Conservation (phyloP, 2,888 invertebrate species). For the Busseola fusca region DNA sequence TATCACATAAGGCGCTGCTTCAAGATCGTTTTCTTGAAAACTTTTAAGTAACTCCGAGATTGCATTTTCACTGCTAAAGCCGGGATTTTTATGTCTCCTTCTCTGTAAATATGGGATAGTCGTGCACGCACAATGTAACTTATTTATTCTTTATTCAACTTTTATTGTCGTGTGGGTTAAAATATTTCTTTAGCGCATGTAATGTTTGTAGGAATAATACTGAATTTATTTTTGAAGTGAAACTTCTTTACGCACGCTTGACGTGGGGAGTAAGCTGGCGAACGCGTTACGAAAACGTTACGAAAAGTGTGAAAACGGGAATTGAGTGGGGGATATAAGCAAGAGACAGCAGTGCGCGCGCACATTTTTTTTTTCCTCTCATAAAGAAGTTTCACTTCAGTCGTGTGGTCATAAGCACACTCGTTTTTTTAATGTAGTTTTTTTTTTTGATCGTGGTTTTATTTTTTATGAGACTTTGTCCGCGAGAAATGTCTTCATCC, state of each 20-base stretch:
- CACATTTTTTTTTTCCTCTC: too few relatives aligned
- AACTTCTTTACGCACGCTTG: too few relatives aligned
- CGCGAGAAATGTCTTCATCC: not conserved
- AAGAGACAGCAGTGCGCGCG: too few relatives aligned
- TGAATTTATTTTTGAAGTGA: constrained; percentile 11
- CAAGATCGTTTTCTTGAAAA: constrained; percentile 75
- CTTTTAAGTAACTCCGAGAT: constrained; percentile 77
- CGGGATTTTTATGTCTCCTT: constrained; percentile 67
- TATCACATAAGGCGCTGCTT: constrained; percentile 58
- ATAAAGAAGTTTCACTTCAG: too few relatives aligned
- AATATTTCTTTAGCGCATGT: constrained; percentile 39
- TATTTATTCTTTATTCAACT: constrained; percentile 50
- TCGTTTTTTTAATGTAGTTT: too few relatives aligned
- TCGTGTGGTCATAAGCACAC: too few relatives aligned
- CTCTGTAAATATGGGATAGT: constrained; percentile 62
- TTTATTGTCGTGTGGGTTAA: constrained; percentile 39
- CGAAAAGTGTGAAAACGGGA: too few relatives aligned
- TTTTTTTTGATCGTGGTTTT: not conserved
- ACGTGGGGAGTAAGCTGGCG: too few relatives aligned
- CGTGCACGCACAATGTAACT: constrained; percentile 52
- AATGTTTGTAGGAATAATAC: constrained; percentile 21
- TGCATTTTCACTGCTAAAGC: constrained; percentile 75
- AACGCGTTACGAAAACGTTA: too few relatives aligned
- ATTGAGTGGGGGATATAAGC: too few relatives aligned
- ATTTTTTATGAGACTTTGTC: not conserved